Evolutionary conservation across 1,140 invertebrate species (phyloP).

Genomic region (Drosophila melanica): DNA sequence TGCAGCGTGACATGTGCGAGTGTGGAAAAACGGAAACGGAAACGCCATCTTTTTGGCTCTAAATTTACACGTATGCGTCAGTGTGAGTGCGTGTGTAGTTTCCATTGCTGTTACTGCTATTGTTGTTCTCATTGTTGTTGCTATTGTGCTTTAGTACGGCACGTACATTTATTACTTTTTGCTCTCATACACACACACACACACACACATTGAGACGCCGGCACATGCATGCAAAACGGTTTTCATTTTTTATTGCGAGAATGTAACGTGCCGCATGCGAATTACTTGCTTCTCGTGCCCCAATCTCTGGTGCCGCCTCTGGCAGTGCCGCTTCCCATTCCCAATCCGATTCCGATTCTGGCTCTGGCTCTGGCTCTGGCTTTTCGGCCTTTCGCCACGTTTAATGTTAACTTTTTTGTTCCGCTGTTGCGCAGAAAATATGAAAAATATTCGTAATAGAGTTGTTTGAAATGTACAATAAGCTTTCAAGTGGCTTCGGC

Average conservation of each 20-base stretch:
- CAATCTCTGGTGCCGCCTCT: conserved; percentile 17
- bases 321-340: conserved; percentile 25
- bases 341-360: background rate
- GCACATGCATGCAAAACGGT: conserved; percentile 79
- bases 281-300: conserved; percentile 70
- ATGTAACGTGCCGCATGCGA: conserved; percentile 82
- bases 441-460: conserved; percentile 83
- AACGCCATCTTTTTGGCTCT: conserved; percentile 56
- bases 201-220: conserved; percentile 34
- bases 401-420: conserved; percentile 76
- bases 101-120: conserved; percentile 8
- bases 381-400: conserved; percentile 71
- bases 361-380: conserved; percentile 11
- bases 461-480: conserved; percentile 83
- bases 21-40: conserved; percentile 49
- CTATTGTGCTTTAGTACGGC: conserved; percentile 64
- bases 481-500: conserved; percentile 77
- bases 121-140: conserved; percentile 31
- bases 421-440: conserved; percentile 67
- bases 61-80: conserved; percentile 69
- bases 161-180: conserved; percentile 80
- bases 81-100: conserved; percentile 30
- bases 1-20: conserved; percentile 64
- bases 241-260: conserved; percentile 79
- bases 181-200: conserved; percentile 11